These are phyloP conservation scores for Drosophila antonietae DNA, from an alignment of 2,888 invertebrate species.

Conservation along the genomic window DNA sequence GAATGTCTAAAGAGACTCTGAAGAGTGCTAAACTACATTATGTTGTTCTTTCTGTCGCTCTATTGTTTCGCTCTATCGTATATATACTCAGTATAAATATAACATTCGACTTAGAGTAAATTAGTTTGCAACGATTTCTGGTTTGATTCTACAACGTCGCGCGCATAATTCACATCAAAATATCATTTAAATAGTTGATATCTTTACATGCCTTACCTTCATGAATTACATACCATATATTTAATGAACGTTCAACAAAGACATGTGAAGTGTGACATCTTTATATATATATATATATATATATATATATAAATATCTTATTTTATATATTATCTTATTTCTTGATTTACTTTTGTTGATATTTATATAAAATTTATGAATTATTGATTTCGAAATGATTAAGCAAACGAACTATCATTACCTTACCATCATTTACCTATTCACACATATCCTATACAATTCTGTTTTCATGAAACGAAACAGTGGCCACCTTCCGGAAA, in stretches of 20 bases:
- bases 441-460: constrained; percentile 84
- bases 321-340: constrained; percentile 24
- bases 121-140: constrained; percentile 66
- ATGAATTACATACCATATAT: constrained; percentile 54
- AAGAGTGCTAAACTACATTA: constrained; percentile 23
- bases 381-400: constrained; percentile 30
- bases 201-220: constrained; percentile 54
- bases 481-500: constrained; percentile 99
- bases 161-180: constrained; percentile 55
- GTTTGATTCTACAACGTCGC: constrained; percentile 50
- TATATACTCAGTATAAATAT: constrained; percentile 68
- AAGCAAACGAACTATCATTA: constrained; percentile 65
- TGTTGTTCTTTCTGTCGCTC: constrained; percentile 25
- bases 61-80: constrained; percentile 42
- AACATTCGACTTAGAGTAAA: constrained; percentile 61
- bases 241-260: constrained; percentile 54
- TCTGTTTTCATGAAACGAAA: constrained; percentile 85
- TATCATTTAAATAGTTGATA: constrained; percentile 60
- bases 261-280: constrained; percentile 60
- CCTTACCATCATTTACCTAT: constrained; percentile 84
- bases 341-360: constrained; percentile 26
- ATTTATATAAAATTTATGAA: constrained; percentile 30
- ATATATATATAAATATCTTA: constrained; percentile 6
- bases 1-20: constrained; percentile 13
- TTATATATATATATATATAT: constrained; percentile 33